These are phyloP conservation scores for Heteromormyrus szaboi DNA, from an alignment of 2,797 vertebrate genomes.

Conservation along the genomic window DNA sequence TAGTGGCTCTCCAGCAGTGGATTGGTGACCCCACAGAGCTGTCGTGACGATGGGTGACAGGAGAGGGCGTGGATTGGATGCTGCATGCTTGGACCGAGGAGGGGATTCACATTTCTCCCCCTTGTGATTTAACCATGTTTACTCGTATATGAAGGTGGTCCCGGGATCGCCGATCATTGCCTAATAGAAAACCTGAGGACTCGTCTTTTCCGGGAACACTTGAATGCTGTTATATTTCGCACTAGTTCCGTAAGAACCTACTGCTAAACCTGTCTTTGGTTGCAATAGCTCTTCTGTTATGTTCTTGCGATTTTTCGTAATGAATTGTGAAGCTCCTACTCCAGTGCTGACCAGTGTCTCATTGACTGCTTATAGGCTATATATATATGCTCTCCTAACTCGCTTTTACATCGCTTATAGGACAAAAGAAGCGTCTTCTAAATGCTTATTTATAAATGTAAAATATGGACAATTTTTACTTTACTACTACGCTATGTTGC, in stretches of 20 bases:
- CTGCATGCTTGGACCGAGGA: conserved; percentile 20
- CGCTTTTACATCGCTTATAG: not conserved
- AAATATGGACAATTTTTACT: not conserved
- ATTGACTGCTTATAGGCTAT: not conserved
- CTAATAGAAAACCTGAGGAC: not conserved
- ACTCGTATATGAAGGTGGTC: not conserved
- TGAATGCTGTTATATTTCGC: not conserved
- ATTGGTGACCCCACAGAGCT: conserved; percentile 53
- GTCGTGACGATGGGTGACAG: conserved; percentile 48
- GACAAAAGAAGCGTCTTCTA: not conserved
- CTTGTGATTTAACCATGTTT: not conserved
- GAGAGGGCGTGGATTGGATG: conserved; percentile 50
- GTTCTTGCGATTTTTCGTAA: not conserved
- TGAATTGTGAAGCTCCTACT: not conserved
- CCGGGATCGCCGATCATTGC: not conserved
- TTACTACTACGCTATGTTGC: not conserved
- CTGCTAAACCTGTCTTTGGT: not conserved
- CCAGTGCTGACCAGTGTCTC: not conserved
- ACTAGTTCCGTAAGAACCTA: not conserved
- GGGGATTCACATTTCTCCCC: not conserved
- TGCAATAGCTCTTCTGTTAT: not conserved
- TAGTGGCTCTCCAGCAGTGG: conserved; percentile 33
- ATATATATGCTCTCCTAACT: too few species aligned
- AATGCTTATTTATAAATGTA: not conserved
- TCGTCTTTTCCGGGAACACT: not conserved